Conservation (phyloP, 2,888 invertebrate species). For the Harpalus rufipes region DNA sequence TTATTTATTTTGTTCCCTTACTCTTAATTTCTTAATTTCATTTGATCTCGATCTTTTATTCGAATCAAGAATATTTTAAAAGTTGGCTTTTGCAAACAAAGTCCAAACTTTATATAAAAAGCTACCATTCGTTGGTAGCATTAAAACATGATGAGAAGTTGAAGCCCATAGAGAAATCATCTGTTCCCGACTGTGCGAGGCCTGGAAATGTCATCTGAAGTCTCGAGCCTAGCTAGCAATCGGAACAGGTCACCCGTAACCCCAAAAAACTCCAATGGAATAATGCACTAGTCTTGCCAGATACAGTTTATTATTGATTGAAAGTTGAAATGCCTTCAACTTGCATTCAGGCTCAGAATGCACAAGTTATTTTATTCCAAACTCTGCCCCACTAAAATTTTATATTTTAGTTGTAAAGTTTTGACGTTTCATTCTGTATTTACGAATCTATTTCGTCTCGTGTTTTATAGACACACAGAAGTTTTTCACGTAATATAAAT, state of each 20-base stretch:
- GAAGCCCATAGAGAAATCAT: neutral
- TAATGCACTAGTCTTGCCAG: conserved; percentile 54
- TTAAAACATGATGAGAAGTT: neutral
- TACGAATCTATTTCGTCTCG: conserved; percentile 1
- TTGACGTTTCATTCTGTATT: conserved; percentile 12
- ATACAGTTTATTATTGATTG: conserved; percentile 46
- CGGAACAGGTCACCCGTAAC: conserved; percentile 50
- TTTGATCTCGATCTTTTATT: too few relatives aligned
- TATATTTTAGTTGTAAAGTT: conserved; percentile 14
- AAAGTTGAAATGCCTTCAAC: conserved; percentile 35
- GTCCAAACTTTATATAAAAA: neutral
- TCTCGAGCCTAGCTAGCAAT: conserved; percentile 1
- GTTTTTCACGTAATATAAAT: neutral
- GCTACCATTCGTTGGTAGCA: neutral
- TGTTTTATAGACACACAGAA: neutral
- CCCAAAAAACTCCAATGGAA: conserved; percentile 36
- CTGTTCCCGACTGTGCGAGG: neutral
- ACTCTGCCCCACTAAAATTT: neutral
- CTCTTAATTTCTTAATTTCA: too few relatives aligned
- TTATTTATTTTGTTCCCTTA: too few relatives aligned
- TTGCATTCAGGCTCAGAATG: neutral
- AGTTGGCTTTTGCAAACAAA: too few relatives aligned
- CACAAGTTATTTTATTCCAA: conserved; percentile 17
- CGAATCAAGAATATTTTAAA: too few relatives aligned
- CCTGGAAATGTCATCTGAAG: conserved; percentile 48